Base-by-base conservation (phyloP, 2,888 invertebrate genomes). In the Ectemnius cavifrons region DNA sequence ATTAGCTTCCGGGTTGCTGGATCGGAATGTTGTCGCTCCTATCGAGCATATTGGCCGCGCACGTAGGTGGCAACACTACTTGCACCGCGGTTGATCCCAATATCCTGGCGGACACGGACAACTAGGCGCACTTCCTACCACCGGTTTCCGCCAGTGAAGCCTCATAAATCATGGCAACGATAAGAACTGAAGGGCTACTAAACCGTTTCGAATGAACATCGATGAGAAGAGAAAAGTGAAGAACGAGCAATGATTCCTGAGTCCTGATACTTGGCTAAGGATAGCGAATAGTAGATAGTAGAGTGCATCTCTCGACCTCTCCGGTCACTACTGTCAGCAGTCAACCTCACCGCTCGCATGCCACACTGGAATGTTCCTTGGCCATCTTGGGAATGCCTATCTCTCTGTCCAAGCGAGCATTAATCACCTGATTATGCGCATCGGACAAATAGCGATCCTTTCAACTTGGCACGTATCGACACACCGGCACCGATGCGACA, bases 1-100 rank as follows among this genome's bases (percentile, higher is more conserved):
- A 37, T 14, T 63, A 69, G 76, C 79, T 81, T 81, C 81, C 81
- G 81, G 81, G 81, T 81, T 77, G 75, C 52, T 61, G 67, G 74
- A 47, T 61, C 67, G 81, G 81, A 81, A 81, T 81, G 82, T 79
- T 49, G 81, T 79, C 73, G 71, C 77, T 75, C 71, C 64, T 57
- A 79, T 80, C 80, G 71, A 62, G 68, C 62, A 60, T 61, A 73
- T 75, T 70, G 74, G 71, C 49, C 52, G 16, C 60, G 62, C 63
- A 73, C 71, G 69, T 77, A 73, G 79, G 71, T 79, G 71, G 63
- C 61, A 73, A 63, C 47, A 61, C 78, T 70, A 70, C 78, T 78
- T 81, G 81, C 75, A 56, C 14, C 73, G 45, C 75, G 71, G 46
- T 67, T 61, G 71, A 67, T 71, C 63, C 23, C 65, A 60, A 72